Percentiles rank a stretch among this genome's conserved stretches.
Evolutionary conservation across 2,888 invertebrate species (phyloP).

Genomic region (Drosophila borealis): DNA sequence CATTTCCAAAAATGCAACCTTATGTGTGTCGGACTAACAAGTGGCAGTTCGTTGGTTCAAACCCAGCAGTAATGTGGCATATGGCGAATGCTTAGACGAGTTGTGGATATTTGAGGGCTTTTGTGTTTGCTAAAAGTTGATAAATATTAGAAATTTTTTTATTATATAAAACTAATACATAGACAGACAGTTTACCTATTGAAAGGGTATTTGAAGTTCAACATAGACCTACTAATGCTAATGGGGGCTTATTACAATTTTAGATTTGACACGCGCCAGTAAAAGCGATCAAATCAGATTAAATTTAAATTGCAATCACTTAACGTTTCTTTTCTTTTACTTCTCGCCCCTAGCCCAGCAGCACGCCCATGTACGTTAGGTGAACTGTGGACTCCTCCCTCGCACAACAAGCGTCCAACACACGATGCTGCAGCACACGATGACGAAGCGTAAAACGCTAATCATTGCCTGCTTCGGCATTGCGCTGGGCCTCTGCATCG

Average conservation of each 20-base stretch:
- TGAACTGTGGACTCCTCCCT: slow-evolving; percentile 18
- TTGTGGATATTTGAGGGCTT: too few relatives aligned
- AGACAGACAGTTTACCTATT: neutral
- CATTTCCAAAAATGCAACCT: too few relatives aligned
- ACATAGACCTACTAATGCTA: neutral
- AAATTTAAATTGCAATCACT: slow-evolving; percentile 16
- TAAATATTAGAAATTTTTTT: too few relatives aligned
- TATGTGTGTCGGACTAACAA: too few relatives aligned
- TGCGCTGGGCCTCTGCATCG: slow-evolving; percentile 84
- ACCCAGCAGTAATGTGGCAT: too few relatives aligned
- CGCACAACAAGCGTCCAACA: slow-evolving; percentile 4
- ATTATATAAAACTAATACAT: too few relatives aligned
- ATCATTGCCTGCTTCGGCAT: slow-evolving; percentile 84
- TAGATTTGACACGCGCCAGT: slow-evolving; percentile 25
- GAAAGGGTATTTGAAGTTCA: neutral
- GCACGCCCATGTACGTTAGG: slow-evolving; percentile 21
- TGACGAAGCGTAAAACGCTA: slow-evolving; percentile 84
- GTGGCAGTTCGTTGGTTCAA: too few relatives aligned
- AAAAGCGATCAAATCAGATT: slow-evolving; percentile 22
- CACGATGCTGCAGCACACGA: slow-evolving; percentile 75
- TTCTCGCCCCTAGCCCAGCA: neutral
- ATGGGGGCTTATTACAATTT: slow-evolving; percentile 2
- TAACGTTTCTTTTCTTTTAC: neutral
- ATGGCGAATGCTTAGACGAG: too few relatives aligned
- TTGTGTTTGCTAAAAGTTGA: too few relatives aligned